phyloP scores from a whole-genome alignment of 2,888 invertebrate species.

The Schizotus pectinicornis region DNA sequence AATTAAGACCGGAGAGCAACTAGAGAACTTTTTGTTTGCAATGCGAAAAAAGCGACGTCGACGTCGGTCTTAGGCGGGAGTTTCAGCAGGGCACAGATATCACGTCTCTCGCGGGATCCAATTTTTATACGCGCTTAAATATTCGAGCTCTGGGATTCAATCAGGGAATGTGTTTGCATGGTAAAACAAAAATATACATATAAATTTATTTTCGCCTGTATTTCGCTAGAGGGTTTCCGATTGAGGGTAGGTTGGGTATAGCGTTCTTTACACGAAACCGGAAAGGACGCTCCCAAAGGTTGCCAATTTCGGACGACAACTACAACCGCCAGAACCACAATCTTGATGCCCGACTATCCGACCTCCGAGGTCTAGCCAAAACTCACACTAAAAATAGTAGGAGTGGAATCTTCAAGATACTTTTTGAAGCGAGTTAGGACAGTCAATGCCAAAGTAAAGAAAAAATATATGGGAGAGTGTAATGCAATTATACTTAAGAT shows the following conservation, averaged over 20 bases:
- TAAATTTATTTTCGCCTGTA: slow-evolving; percentile 38
- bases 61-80: neutral
- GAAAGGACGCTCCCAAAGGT: neutral
- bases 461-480: no score
- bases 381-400: no score
- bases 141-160: slow-evolving; percentile 34
- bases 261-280: no score
- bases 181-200: slow-evolving; percentile 40
- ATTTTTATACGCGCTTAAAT: slow-evolving; percentile 18
- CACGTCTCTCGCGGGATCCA: slow-evolving; percentile 1
- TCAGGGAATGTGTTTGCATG: slow-evolving; percentile 41
- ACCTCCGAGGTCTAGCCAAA: no score
- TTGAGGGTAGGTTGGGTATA: no score
- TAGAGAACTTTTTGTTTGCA: slow-evolving; percentile 19
- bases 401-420: no score
- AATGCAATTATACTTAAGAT: no score
- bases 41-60: neutral
- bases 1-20: slow-evolving; percentile 34
- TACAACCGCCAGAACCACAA: no score
- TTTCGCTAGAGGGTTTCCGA: neutral
- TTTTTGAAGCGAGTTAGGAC: no score
- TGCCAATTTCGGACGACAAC: no score
- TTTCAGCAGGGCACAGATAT: neutral
- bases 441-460: no score
- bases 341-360: no score